Conservation (phyloP, 2,113 vertebrate genomes). For the Illadopsis cleaveri region DNA sequence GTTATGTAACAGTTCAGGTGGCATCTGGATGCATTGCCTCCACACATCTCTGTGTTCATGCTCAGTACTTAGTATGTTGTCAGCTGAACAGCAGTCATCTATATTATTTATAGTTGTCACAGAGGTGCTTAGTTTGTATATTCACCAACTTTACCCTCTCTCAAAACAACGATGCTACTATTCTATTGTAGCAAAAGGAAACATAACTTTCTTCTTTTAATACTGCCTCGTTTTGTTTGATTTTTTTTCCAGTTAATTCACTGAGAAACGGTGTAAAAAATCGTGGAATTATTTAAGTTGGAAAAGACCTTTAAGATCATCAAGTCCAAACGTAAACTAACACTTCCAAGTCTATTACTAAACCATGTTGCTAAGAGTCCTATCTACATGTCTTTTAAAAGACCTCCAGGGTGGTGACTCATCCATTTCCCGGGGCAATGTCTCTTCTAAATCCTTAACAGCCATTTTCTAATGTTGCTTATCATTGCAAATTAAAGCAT, state of each 20-base stretch:
- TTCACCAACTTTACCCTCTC: not conserved
- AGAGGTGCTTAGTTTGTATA: not conserved
- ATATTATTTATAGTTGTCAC: not conserved
- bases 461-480: slow-evolving; percentile 24
- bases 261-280: not conserved
- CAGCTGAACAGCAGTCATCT: not conserved
- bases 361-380: not conserved
- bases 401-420: not conserved
- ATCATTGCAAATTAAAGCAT: slow-evolving; percentile 58
- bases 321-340: not conserved
- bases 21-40: not conserved
- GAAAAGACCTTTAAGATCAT: not conserved
- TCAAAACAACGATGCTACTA: not conserved
- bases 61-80: not conserved
- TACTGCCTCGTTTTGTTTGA: not conserved
- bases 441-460: slow-evolving; percentile 4
- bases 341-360: not conserved
- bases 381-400: not conserved
- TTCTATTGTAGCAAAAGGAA: not conserved
- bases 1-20: not conserved
- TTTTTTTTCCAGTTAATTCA: not conserved
- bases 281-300: not conserved
- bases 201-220: not conserved
- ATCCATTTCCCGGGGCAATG: not conserved
- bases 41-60: not conserved